Conservation (phyloP, 2,113 vertebrate species). For the Bothrops jararaca region DNA sequence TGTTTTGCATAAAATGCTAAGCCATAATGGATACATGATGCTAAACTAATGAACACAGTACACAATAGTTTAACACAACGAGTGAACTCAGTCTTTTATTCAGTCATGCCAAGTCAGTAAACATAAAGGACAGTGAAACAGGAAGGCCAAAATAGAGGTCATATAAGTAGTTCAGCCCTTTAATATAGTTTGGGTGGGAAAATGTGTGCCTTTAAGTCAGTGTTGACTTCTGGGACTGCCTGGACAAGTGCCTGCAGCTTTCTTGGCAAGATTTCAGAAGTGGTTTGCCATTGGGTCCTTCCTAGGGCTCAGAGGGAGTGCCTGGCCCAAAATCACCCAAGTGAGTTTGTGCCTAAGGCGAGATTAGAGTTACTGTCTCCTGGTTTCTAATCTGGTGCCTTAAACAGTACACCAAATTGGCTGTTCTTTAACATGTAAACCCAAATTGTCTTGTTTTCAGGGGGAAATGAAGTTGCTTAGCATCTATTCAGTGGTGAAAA, state of each 20-base stretch:
- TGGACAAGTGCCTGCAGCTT: not conserved
- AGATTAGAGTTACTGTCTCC: not conserved
- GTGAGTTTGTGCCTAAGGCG: not conserved
- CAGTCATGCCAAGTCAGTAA: not conserved
- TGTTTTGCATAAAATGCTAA: not conserved
- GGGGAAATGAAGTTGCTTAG: not conserved
- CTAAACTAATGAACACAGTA: not conserved
- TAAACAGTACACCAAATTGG: not conserved
- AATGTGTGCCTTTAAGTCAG: not conserved
- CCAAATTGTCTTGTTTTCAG: not conserved
- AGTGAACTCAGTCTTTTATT: not conserved
- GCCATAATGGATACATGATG: not conserved
- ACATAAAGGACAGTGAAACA: not conserved
- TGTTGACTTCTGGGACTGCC: not conserved
- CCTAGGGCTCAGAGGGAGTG: not conserved
- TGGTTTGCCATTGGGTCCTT: not conserved
- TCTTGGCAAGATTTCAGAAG: not conserved
- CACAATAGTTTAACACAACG: not conserved
- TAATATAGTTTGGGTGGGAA: not conserved
- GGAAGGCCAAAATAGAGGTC: not conserved
- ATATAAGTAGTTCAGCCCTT: not conserved
- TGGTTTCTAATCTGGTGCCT: not conserved
- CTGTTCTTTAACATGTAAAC: not conserved
- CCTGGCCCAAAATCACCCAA: not conserved
- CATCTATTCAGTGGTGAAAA: not conserved